These are phyloP conservation scores for Lepisosteus osseus DNA, from an alignment of 2,113 vertebrate species.

Conservation along the genomic window DNA sequence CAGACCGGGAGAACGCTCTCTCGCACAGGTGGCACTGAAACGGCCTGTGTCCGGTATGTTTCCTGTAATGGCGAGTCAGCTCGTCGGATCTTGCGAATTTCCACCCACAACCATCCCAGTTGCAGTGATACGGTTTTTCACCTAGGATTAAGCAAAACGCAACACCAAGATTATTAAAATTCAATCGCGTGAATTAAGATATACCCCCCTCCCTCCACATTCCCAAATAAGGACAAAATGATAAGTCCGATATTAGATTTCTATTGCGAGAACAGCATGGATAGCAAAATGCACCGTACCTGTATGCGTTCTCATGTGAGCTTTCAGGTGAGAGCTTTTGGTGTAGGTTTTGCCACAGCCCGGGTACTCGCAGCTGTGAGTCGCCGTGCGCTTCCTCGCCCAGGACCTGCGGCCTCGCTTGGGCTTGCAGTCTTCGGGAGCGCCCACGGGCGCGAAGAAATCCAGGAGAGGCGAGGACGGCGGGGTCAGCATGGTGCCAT, in stretches of 20 bases:
- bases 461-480: constrained; percentile 83
- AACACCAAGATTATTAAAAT: not conserved
- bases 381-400: constrained; percentile 82
- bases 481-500: constrained; percentile 77
- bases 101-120: constrained; percentile 88
- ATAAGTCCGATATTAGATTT: no score
- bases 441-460: constrained; percentile 59
- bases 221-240: no score
- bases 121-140: constrained; percentile 87
- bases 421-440: constrained; percentile 72
- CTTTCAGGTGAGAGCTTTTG: constrained; percentile 88
- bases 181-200: no score
- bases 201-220: no score
- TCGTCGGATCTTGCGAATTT: constrained; percentile 86
- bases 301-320: constrained; percentile 89
- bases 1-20: constrained; percentile 83
- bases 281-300: constrained; percentile 53
- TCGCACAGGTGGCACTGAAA: constrained; percentile 89
- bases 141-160: constrained; percentile 50
- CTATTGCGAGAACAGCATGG: no score
- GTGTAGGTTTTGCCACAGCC: constrained; percentile 91
- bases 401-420: constrained; percentile 81
- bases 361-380: constrained; percentile 86
- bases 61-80: constrained; percentile 85
- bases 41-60: constrained; percentile 85